Evolutionary conservation across 1,140 invertebrate genomes (phyloP).

Genomic region (Papilio helenus): DNA sequence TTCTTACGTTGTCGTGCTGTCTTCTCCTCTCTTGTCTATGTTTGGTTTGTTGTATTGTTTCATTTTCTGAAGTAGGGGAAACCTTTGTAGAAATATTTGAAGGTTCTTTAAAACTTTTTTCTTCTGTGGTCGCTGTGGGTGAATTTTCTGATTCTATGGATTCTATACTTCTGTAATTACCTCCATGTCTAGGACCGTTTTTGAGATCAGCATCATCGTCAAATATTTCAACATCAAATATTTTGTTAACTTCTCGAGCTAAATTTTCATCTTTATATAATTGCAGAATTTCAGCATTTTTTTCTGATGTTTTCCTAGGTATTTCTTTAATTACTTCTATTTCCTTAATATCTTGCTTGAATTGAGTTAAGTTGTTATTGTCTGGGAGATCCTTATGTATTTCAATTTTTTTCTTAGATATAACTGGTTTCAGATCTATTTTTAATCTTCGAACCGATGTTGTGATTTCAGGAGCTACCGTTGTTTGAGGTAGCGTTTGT

Average conservation of each 20-base stretch:
- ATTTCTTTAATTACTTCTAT: conserved; percentile 78
- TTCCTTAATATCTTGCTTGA: conserved; percentile 77
- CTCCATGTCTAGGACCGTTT: conserved; percentile 73
- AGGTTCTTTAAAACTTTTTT: conserved; percentile 56
- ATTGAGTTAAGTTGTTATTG: conserved; percentile 67
- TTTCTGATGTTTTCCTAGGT: conserved; percentile 55
- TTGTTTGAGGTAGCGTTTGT: conserved; percentile 60
- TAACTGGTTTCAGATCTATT: conserved; percentile 55
- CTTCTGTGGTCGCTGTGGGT: conserved; percentile 27
- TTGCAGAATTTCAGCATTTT: conserved; percentile 64
- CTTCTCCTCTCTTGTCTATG: conserved; percentile 42
- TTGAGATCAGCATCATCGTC: conserved; percentile 65
- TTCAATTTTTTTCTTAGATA: conserved; percentile 70
- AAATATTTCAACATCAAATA: conserved; percentile 78
- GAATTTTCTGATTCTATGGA: conserved; percentile 41
- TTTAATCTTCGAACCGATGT: conserved; percentile 52
- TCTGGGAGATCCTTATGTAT: conserved; percentile 72
- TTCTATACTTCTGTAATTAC: conserved; percentile 71
- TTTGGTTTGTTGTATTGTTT: conserved; percentile 60
- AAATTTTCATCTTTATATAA: conserved; percentile 76
- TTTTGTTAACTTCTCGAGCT: conserved; percentile 74
- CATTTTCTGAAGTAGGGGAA: conserved; percentile 50
- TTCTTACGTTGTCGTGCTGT: conserved; percentile 31
- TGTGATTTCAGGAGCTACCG: conserved; percentile 60
- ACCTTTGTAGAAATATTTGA: conserved; percentile 38